These are phyloP conservation scores for Willowsia nigromaculata DNA, from an alignment of 2,888 invertebrate genomes.

Conservation along the genomic window DNA sequence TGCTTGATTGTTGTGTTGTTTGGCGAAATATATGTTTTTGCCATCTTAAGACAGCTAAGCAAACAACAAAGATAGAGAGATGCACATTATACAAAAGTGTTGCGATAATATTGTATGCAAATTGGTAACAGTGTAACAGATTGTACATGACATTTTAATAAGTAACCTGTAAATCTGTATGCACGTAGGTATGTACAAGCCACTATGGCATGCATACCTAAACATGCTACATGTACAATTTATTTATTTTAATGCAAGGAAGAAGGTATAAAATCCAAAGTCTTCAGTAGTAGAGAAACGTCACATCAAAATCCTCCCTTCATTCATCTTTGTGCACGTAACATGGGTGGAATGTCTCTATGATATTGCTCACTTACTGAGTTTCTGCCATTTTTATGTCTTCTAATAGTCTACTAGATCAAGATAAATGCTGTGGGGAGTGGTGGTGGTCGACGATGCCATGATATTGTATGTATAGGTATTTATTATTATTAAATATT, in stretches of 20 bases:
- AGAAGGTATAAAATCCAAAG: constrained; percentile 41
- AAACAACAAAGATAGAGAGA: not conserved
- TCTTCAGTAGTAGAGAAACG: not conserved
- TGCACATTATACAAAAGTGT: not conserved
- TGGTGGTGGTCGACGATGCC: constrained; percentile 45
- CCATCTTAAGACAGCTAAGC: too few species aligned
- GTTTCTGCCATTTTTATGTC: constrained; percentile 54
- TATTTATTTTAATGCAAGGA: constrained; percentile 23
- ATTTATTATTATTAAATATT: not conserved
- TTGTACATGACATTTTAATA: constrained; percentile 6
- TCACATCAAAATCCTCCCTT: not conserved
- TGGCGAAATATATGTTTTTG: too few species aligned
- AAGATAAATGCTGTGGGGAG: constrained; percentile 70
- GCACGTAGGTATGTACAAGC: not conserved
- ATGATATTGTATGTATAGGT: not conserved
- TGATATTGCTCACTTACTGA: constrained; percentile 13
- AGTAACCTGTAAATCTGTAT: not conserved
- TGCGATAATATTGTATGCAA: constrained; percentile 69
- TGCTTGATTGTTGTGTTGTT: too few species aligned
- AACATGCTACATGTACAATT: not conserved
- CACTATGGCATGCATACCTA: not conserved
- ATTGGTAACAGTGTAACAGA: constrained; percentile 67
- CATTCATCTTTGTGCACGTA: constrained; percentile 1
- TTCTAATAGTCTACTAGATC: constrained; percentile 65
- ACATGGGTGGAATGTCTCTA: not conserved